These are phyloP conservation scores for Pangasius larnaudii DNA, from an alignment of 2,797 vertebrate species.

Conservation along the genomic window DNA sequence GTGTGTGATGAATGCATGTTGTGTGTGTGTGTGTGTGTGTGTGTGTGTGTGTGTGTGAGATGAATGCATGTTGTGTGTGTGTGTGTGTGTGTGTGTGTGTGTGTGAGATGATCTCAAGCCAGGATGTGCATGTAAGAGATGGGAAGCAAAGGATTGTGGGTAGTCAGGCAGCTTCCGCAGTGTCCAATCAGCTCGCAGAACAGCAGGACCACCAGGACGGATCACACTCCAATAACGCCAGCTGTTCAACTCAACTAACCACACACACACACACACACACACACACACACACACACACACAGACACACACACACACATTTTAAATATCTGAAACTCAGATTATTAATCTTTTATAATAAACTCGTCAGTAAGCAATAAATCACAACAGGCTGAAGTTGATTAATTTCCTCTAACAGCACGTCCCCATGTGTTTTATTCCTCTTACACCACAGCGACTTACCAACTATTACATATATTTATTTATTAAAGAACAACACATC, in stretches of 20 bases:
- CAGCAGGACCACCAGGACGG: conserved; percentile 43
- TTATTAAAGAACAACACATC: no score
- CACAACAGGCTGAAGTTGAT: neutral
- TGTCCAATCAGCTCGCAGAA: conserved; percentile 49
- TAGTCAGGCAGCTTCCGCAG: conserved; percentile 44
- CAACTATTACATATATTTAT: no score
- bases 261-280: conserved; percentile 21
- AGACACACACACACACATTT: neutral
- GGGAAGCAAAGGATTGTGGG: conserved; percentile 52
- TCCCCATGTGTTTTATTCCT: neutral
- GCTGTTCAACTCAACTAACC: conserved; percentile 37
- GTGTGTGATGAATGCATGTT: no score
- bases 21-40: neutral
- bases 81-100: conserved; percentile 14
- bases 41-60: conserved; percentile 24
- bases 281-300: conserved; percentile 18
- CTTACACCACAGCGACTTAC: neutral
- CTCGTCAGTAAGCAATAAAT: neutral
- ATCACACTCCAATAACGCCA: conserved; percentile 21
- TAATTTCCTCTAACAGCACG: neutral
- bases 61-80: conserved; percentile 17
- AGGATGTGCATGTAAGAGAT: conserved; percentile 54
- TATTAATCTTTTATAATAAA: neutral
- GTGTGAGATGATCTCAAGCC: conserved; percentile 41
- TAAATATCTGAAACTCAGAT: neutral